Evolutionary conservation across 2,888 invertebrate species (phyloP), one percentile per base, ranked within the genome.

Genomic region (Lapara coniferarum): DNA sequence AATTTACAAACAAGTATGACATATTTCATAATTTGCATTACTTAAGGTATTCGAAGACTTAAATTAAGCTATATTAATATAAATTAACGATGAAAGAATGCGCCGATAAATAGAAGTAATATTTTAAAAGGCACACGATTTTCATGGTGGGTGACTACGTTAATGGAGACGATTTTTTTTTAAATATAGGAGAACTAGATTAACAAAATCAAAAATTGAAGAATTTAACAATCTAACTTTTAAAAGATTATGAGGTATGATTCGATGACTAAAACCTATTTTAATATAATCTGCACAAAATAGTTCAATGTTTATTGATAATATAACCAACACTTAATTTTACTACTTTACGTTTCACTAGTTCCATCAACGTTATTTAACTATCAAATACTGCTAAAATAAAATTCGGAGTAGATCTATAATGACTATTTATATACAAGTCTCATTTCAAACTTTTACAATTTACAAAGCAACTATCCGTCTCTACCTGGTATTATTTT

Each of bases 1-100:
- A 82, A 82, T 85, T 77, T 86, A 88, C 88, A 88, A 82, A 81
- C 70, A 77, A 75, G 75, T 79, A 63, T 77, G 73, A 75, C 74
- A 74, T 79, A 76, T 70, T 68, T 73, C 67, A 74, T 79, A 84
- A 85, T 83, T 81, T 83, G 87, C 84, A 85, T 78, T 78, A 68
- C 14, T 63, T 63, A 63, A 46, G 19, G 16, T 19, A 63, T 63
- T 46, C 49, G 13, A 59, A 59, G 59, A 46, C 46, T 63, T 63
- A 63, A 16, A 63, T 49, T 49, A 49, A 63, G 49, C 13, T 16
- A 63, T 63, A 63, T 63, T 49, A 63, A 49, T 63, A 19, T 44
- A 16, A 19, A 59, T 16, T 44, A 59, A 59, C 16, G 46, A 59
- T 1, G 6, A 13, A 49, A 63, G 19, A 49, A 63, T 25, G 10